These are phyloP conservation scores for Caenorhabditis macrosperma DNA, from an alignment of 2,888 invertebrate species.

Conservation along the genomic window DNA sequence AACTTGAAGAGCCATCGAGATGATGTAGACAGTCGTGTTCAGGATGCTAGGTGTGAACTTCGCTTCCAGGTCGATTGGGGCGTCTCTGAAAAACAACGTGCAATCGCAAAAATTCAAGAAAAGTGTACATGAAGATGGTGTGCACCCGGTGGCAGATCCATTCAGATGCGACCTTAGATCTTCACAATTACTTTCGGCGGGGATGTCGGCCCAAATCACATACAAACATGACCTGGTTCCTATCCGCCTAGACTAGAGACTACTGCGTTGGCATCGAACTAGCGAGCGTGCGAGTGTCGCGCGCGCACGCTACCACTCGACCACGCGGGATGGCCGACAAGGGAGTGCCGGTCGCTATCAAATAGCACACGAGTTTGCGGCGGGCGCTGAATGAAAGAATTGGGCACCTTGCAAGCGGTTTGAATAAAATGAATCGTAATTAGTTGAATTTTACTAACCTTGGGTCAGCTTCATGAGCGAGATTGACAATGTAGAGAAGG, in stretches of 20 bases:
- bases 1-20: constrained; percentile 96
- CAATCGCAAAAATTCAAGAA: neutral
- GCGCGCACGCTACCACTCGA: constrained; percentile 43
- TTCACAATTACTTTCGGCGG: constrained; percentile 52
- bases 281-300: neutral
- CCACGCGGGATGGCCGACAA: constrained; percentile 18
- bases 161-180: constrained; percentile 60
- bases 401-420: no score
- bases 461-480: constrained; percentile 80
- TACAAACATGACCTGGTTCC: constrained; percentile 62
- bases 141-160: constrained; percentile 57
- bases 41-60: constrained; percentile 92
- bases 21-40: constrained; percentile 98
- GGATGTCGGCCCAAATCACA: constrained; percentile 59
- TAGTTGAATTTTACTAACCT: constrained; percentile 60
- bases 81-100: constrained; percentile 73
- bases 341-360: neutral
- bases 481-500: constrained; percentile 89
- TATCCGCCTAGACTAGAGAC: constrained; percentile 43
- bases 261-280: constrained; percentile 20
- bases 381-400: no score
- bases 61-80: constrained; percentile 77
- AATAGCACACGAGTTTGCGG: neutral
- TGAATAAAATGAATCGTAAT: neutral
- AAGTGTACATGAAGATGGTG: constrained; percentile 55